phyloP scores from a whole-genome alignment of 1,140 invertebrate genomes.

The Battus philenor region DNA sequence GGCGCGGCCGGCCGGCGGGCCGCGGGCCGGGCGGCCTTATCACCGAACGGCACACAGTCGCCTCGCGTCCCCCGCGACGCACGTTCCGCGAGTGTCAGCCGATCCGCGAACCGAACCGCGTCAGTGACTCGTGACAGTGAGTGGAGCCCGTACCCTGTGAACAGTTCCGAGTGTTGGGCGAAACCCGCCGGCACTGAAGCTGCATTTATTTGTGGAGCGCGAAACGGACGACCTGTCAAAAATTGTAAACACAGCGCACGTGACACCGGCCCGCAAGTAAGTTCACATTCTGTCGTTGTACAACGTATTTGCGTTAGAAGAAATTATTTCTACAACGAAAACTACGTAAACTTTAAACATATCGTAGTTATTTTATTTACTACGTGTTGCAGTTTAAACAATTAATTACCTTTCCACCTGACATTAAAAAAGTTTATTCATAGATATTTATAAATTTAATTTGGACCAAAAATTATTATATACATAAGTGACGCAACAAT shows the following conservation, averaged over 20 bases:
- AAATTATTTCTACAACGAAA: too few relatives aligned
- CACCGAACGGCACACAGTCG: constrained; percentile 58
- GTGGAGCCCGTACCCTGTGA: constrained; percentile 35
- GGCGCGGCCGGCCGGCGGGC: constrained; percentile 58
- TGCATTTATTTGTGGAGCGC: constrained; percentile 9
- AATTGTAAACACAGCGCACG: constrained; percentile 67
- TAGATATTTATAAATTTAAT: too few relatives aligned
- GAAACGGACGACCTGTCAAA: constrained; percentile 56
- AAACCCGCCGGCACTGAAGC: background rate
- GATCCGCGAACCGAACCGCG: constrained; percentile 20
- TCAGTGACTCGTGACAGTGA: constrained; percentile 54
- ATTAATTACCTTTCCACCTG: too few relatives aligned
- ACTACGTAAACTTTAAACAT: too few relatives aligned
- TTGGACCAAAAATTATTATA: too few relatives aligned
- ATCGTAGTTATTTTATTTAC: too few relatives aligned
- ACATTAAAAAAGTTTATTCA: too few relatives aligned
- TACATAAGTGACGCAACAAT: too few relatives aligned
- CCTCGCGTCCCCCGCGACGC: constrained; percentile 51
- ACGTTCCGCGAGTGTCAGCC: constrained; percentile 31
- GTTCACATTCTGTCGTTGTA: constrained; percentile 27
- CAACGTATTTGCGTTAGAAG: too few relatives aligned
- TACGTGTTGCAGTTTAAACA: too few relatives aligned
- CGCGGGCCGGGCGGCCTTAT: constrained; percentile 49
- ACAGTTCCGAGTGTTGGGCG: too few relatives aligned
- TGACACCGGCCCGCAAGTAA: constrained; percentile 65